Base-by-base conservation (phyloP, 2,113 vertebrate species). In the Colossoma macropomum region DNA sequence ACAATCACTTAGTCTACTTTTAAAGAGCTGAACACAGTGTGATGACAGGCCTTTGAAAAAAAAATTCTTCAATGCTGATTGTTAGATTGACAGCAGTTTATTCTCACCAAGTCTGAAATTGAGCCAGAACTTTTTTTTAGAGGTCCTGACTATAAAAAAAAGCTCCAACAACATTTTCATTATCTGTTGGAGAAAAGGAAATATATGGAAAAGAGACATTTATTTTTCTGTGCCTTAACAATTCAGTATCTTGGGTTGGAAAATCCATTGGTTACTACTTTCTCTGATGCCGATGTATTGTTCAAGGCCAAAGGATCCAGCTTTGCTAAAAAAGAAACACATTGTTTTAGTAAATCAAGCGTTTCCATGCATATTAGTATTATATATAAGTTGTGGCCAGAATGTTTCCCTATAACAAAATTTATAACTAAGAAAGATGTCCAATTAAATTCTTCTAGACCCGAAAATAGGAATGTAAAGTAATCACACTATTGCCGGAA, bases 401-500 rank as follows among this genome's bases (percentile, higher is more conserved):
- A 38, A 38, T 38, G 34, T 38, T 38, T 7, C 34, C 34, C 3
- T 7, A 38, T 38, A 7, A 7, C 34, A 38, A 3, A 4, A 38
- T 7, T 4, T 38, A 38, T 38, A 38, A 38, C 34, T 3, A n/a
- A 38, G 34, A 38, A 38, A 50, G 10, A 15, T 50, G 48, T 50
- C 48, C 48, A 13, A 8, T 50, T 2, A 50, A 13, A 50, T 13
- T 15, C 2, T 50, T 50, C n/a, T 16, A 15, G 27, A 65, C 13
- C 62, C 28, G 12, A 16, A 65, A 65, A 15, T 25, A 65, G 62
- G n/a, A 27, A 25, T 62, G 13, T n/a, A 30, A 65, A 30, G 77
- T 56, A 79, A 79, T 70, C 32, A 59, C 1, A 15, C 70, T 38
- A 27, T 70, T 41, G 50, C 48, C 50, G 41, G 68, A 68, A 70